A percentile compares a stretch with the other conserved stretches of the same genome.
phyloP scores from a whole-genome alignment of 1,140 invertebrate genomes.

The Meloidogyne hapla region DNA sequence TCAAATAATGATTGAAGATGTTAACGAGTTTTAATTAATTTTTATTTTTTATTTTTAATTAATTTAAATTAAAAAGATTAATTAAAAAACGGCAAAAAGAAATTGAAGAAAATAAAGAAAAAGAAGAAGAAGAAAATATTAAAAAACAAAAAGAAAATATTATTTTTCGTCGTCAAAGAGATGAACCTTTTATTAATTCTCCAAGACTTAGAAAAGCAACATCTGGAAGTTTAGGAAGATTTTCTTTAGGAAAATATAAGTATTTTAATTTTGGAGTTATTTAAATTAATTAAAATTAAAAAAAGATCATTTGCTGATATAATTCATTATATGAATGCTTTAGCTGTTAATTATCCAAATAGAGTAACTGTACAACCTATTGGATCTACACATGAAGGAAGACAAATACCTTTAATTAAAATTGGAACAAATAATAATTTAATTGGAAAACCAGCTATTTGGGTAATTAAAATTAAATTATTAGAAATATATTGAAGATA shows the following conservation, averaged over 20 bases:
- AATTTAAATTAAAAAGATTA: slow-evolving; percentile 16
- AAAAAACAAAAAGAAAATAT: neutral
- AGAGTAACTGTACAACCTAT: slow-evolving; percentile 59
- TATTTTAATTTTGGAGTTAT: neutral
- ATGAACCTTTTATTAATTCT: neutral
- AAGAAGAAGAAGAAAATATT: neutral
- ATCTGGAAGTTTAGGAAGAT: neutral
- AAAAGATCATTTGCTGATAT: slow-evolving; percentile 10
- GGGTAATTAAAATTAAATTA: no score
- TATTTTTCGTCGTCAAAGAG: slow-evolving; percentile 1
- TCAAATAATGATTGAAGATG: slow-evolving; percentile 61
- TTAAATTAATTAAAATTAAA: neutral
- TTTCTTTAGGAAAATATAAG: slow-evolving; percentile 2
- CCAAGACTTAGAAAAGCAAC: slow-evolving; percentile 1
- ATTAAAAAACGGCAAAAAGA: slow-evolving; percentile 48
- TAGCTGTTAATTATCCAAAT: slow-evolving; percentile 59
- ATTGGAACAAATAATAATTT: slow-evolving; percentile 25
- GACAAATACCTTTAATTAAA: slow-evolving; percentile 62
- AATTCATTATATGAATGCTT: slow-evolving; percentile 39
- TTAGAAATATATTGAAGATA: no score
- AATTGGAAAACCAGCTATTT: slow-evolving; percentile 57
- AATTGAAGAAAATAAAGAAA: slow-evolving; percentile 9
- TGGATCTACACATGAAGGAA: slow-evolving; percentile 61
- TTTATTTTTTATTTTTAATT: neutral
- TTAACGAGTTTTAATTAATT: slow-evolving; percentile 42